phyloP scores from a whole-genome alignment of 2,113 vertebrate species.

The Mobula hypostoma region DNA sequence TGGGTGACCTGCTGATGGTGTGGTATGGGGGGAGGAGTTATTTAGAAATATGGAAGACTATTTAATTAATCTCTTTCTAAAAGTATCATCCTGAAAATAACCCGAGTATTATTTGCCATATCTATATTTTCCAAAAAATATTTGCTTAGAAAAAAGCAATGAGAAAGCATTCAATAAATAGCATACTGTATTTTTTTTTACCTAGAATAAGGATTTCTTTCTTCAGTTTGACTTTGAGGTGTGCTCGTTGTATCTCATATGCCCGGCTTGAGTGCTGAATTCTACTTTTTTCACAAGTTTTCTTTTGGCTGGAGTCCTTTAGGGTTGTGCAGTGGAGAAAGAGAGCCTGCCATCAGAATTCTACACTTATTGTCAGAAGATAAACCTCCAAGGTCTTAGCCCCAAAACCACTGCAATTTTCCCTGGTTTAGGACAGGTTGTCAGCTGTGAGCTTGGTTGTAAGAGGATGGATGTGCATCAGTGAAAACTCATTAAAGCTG shows the following conservation, averaged over 20 bases:
- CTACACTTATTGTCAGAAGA: constrained; percentile 16
- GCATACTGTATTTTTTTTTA: not conserved
- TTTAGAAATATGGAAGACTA: not conserved
- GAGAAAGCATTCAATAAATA: not conserved
- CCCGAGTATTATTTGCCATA: not conserved
- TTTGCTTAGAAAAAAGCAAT: not conserved
- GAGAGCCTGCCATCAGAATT: not conserved
- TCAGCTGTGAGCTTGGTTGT: constrained; percentile 34
- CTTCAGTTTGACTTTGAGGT: not conserved
- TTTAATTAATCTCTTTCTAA: too few relatives aligned
- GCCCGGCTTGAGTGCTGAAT: not conserved
- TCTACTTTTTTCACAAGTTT: not conserved
- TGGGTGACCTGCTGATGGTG: not conserved
- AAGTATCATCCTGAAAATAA: not conserved
- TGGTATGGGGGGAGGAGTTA: not conserved
- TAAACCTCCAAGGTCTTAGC: constrained; percentile 33
- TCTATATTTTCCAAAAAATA: constrained; percentile 18
- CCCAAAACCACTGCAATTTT: constrained; percentile 36
- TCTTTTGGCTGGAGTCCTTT: not conserved
- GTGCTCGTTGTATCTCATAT: not conserved
- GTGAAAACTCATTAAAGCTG: constrained; percentile 35
- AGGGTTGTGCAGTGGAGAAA: not conserved
- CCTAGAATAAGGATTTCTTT: not conserved
- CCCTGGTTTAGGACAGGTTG: constrained; percentile 36
- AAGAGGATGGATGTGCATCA: constrained; percentile 37